Evolutionary conservation across 1,140 invertebrate genomes (phyloP).

Genomic region (Cepaea nemoralis): DNA sequence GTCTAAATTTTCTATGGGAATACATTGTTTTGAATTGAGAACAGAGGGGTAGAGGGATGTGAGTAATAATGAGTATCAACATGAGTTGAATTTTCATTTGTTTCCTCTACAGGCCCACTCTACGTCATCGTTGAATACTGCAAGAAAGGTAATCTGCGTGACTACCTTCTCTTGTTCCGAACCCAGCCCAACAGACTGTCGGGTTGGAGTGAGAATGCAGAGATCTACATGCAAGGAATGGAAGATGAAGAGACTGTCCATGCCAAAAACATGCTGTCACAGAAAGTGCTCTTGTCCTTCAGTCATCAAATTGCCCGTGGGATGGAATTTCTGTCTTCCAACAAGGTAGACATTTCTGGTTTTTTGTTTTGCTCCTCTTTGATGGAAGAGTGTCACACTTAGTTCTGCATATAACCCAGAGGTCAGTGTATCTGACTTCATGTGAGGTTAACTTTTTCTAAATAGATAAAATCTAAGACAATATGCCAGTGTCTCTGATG

Average conservation of each 20-base stretch:
- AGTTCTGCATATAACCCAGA: no score
- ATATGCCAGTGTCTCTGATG: no score
- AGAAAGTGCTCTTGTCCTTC: conserved; percentile 84
- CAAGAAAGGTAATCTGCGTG: conserved; percentile 92
- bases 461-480: no score
- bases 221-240: conserved; percentile 25
- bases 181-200: conserved; percentile 48
- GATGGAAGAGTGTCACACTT: no score
- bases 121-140: conserved; percentile 97
- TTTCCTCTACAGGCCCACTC: conserved; percentile 77
- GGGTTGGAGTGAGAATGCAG: conserved; percentile 24
- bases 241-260: neutral
- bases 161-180: conserved; percentile 82
- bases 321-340: conserved; percentile 95
- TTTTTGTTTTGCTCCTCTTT: no score
- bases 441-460: no score
- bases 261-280: conserved; percentile 26
- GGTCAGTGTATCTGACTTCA: no score
- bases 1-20: no score
- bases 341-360: conserved; percentile 81
- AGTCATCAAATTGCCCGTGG: conserved; percentile 95
- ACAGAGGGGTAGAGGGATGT: no score
- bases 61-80: no score
- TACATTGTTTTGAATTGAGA: no score
- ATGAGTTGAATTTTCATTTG: no score